Conservation (phyloP, 2,797 vertebrate species). For the Limosa lapponica region DNA sequence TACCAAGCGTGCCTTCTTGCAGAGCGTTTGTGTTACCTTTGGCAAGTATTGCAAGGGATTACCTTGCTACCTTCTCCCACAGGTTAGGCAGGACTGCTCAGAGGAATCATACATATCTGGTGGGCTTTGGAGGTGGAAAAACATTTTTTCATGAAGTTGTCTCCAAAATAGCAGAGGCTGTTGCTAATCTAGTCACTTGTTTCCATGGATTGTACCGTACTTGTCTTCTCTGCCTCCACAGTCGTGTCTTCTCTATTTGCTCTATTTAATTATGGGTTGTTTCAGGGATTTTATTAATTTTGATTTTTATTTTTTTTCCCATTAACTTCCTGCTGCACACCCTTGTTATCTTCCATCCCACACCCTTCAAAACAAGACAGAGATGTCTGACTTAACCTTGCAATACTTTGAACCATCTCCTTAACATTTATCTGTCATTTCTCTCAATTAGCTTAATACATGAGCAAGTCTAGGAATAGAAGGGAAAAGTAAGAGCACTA, state of each 20-base stretch:
- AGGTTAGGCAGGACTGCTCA: not conserved
- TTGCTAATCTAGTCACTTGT: not conserved
- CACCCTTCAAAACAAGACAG: not conserved
- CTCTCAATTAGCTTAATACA: not conserved
- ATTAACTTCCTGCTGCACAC: rapidly evolving
- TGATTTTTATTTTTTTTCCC: too few relatives aligned
- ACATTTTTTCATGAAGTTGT: not conserved
- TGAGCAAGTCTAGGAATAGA: not conserved
- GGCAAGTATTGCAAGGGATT: not conserved
- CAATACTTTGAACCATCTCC: not conserved
- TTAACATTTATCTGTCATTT: not conserved
- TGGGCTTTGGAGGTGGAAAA: not conserved
- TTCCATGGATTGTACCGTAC: rapidly evolving
- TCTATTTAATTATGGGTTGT: not conserved
- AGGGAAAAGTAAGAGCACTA: not conserved
- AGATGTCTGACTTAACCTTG: not conserved
- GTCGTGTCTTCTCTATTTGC: rapidly evolving
- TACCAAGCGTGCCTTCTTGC: not conserved
- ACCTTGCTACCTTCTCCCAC: not conserved
- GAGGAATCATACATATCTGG: not conserved
- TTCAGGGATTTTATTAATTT: not conserved
- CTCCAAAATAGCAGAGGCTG: not conserved
- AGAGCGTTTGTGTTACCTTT: not conserved
- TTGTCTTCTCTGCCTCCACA: too few relatives aligned
- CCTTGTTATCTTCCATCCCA: rapidly evolving